These are phyloP conservation scores for Eilema caniola DNA, from an alignment of 2,888 invertebrate genomes.

Conservation along the genomic window DNA sequence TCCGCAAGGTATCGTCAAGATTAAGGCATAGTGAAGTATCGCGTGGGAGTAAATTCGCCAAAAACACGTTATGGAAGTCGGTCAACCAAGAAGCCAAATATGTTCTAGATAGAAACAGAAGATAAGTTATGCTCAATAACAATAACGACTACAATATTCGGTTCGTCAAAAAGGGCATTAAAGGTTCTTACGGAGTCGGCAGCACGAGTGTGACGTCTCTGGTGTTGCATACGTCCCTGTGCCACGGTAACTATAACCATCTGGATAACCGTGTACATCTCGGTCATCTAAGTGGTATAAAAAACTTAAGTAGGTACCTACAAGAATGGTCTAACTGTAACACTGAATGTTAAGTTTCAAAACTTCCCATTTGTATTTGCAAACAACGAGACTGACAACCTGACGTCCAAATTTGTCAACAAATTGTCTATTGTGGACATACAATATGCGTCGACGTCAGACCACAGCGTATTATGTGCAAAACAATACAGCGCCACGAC, in stretches of 20 bases:
- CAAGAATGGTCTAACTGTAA: slow-evolving; percentile 7
- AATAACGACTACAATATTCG: no score
- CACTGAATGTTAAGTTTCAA: slow-evolving; percentile 16
- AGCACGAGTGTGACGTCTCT: no score
- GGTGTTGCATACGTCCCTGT: no score
- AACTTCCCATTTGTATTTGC: slow-evolving; percentile 23
- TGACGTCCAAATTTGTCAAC: slow-evolving; percentile 36
- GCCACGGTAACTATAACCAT: no score
- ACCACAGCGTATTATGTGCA: slow-evolving; percentile 25
- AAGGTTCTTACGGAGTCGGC: no score
- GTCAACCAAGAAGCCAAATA: no score
- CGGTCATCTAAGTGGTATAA: no score
- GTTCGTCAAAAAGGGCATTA: no score
- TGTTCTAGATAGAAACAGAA: neutral
- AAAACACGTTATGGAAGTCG: neutral
- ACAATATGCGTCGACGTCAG: slow-evolving; percentile 15
- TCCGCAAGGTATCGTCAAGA: no score
- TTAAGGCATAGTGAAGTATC: neutral
- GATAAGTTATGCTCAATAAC: neutral
- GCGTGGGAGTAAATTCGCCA: neutral
- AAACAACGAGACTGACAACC: slow-evolving; percentile 38
- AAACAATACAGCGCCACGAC: slow-evolving; percentile 31
- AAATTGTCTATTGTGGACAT: slow-evolving; percentile 18
- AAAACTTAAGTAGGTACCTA: no score
- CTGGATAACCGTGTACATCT: no score